Evolutionary conservation across 2,797 vertebrate species (phyloP), one percentile per base, ranked within the genome.

Genomic region (Sternarchorhynchus goeldii): DNA sequence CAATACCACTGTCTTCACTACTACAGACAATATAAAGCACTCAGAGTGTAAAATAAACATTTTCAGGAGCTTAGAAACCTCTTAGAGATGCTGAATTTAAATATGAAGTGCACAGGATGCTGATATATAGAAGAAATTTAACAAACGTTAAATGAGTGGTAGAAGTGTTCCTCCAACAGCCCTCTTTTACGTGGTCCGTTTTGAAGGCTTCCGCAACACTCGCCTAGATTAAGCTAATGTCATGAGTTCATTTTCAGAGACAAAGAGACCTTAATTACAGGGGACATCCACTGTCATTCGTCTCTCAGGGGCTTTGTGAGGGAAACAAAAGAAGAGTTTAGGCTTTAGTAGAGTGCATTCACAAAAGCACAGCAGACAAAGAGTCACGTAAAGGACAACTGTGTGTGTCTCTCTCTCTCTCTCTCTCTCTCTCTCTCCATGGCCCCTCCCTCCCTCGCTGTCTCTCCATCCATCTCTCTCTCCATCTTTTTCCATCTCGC

Each of bases 231-330:
- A 50, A 50, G 45, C 45, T 71, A 77, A 70, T 62, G 62, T 83
- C 79, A 83, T 64, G 32, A 68, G 77, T 76, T 80, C 60, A 77
- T 77, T 80, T 76, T 82, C 80, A 59, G 16, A 57, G 76, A 84
- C 68, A 80, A 86, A 81, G 87, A 29, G 73, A 74, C 79, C 71
- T 81, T 73, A 66, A 72, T 74, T 74, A 80, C 21, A 60, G 29
- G 69, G 76, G 77, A 67, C 65, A 75, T 78, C 66, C 78, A 71
- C 59, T 77, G 68, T 77, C 67, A 5, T 29, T 3, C 73, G 57
- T 41, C 20, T 2, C 2, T 39, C 57, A 17, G 60, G 77, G 73
- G 70, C 68, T 73, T 57, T 69, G 20, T 53, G 3, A 2, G 41
- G 56, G 62, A 64, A 81, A 75, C 57, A 73, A 53, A 80, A 32